Conservation (phyloP, 2,888 invertebrate genomes). For the Drosophila demipolita region DNA sequence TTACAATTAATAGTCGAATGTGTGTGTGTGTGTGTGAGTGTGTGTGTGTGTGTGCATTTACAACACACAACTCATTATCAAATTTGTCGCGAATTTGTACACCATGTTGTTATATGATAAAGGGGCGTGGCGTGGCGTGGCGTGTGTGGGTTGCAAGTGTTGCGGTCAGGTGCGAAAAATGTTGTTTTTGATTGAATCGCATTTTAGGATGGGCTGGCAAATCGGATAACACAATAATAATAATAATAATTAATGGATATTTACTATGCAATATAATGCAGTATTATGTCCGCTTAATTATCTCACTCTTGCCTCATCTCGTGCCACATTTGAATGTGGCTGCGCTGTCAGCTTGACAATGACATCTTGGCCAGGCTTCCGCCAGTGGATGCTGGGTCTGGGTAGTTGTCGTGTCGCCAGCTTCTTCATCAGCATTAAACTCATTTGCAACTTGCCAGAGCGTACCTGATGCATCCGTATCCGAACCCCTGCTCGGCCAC, state of each 20-base stretch:
- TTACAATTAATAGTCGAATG: constrained; percentile 71
- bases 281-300: constrained; percentile 12
- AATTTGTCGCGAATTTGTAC: constrained; percentile 77
- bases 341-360: constrained; percentile 42
- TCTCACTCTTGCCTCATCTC: neutral
- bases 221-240: constrained; percentile 18
- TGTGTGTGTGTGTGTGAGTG: neutral
- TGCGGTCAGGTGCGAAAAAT: constrained; percentile 56
- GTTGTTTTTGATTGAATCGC: constrained; percentile 36
- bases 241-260: constrained; percentile 17
- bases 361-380: constrained; percentile 28
- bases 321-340: constrained; percentile 23
- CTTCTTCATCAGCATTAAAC: constrained; percentile 47
- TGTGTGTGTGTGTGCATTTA: neutral
- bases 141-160: constrained; percentile 4
- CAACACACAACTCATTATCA: constrained; percentile 66
- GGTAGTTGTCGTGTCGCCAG: constrained; percentile 43
- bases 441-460: constrained; percentile 58
- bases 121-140: neutral
- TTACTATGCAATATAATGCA: constrained; percentile 4
- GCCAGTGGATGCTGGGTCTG: constrained; percentile 12
- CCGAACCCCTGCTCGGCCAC: neutral
- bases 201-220: constrained; percentile 3
- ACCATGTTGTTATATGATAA: constrained; percentile 35
- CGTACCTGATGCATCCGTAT: constrained; percentile 52